Conservation (phyloP, 2,888 invertebrate species). For the Drosophila macrospina region DNA sequence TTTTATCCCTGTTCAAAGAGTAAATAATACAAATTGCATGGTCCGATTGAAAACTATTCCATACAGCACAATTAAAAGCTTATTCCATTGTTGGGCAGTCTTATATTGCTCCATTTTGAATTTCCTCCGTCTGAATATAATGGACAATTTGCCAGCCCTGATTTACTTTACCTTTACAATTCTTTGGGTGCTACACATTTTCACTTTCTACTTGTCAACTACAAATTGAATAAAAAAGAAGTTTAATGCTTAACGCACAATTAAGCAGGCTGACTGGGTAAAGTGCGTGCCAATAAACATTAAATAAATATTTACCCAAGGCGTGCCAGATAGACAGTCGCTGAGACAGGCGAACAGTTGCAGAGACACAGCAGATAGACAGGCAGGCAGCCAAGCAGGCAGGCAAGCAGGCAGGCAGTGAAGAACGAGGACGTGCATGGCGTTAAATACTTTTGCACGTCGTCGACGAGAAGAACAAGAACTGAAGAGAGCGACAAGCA, state of each 20-base stretch:
- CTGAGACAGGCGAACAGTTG: slow-evolving; percentile 26
- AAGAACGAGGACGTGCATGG: slow-evolving; percentile 46
- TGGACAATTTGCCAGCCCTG: slow-evolving; percentile 26
- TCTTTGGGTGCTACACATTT: slow-evolving; percentile 46
- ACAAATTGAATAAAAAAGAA: slow-evolving; percentile 40
- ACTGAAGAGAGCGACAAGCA: slow-evolving; percentile 27
- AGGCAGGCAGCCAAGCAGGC: slow-evolving; percentile 4
- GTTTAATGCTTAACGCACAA: slow-evolving; percentile 76
- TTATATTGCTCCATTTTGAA: background rate
- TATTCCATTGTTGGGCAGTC: background rate
- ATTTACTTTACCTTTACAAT: slow-evolving; percentile 40
- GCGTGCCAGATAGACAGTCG: slow-evolving; percentile 34
- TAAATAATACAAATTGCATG: too few relatives aligned
- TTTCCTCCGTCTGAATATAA: background rate
- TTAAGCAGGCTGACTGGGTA: slow-evolving; percentile 62
- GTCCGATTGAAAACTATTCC: too few relatives aligned
- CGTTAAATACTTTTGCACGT: slow-evolving; percentile 74
- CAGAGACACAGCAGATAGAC: slow-evolving; percentile 9
- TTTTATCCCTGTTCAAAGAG: too few relatives aligned
- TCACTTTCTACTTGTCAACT: slow-evolving; percentile 29
- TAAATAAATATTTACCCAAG: slow-evolving; percentile 75
- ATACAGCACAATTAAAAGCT: too few relatives aligned
- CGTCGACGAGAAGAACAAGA: slow-evolving; percentile 35
- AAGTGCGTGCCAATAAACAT: slow-evolving; percentile 78
- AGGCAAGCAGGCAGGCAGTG: slow-evolving; percentile 1